Conservation (phyloP, 2,113 vertebrate species). For the Ariopsis seemanni region DNA sequence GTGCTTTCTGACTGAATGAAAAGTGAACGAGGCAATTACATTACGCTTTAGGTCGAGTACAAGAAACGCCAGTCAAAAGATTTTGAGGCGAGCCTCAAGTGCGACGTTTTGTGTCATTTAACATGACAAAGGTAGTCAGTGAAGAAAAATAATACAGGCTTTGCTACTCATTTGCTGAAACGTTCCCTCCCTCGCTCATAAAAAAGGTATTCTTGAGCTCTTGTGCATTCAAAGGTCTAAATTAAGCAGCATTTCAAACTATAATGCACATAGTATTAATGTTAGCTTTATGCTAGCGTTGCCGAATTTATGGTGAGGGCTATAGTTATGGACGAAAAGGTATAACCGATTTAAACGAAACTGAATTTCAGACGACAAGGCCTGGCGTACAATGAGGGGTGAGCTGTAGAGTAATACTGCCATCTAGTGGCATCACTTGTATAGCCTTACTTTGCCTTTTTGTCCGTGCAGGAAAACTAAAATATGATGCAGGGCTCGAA, state of each 20-base stretch:
- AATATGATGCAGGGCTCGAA: neutral
- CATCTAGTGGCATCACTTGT: slow-evolving; percentile 45
- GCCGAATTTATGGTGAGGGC: neutral
- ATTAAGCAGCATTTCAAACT: neutral
- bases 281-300: neutral
- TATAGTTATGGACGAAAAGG: neutral
- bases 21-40: too few species aligned
- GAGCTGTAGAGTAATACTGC: slow-evolving; percentile 19
- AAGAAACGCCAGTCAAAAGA: neutral
- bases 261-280: neutral
- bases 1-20: too few species aligned
- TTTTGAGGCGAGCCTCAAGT: neutral
- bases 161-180: too few species aligned
- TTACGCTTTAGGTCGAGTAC: too few species aligned
- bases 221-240: neutral
- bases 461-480: neutral
- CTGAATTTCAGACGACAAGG: neutral
- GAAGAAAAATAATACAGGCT: neutral
- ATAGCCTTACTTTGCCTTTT: neutral
- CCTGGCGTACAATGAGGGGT: neutral
- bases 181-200: too few species aligned
- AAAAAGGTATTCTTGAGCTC: neutral
- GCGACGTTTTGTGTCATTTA: neutral
- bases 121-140: neutral
- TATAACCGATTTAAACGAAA: neutral